Percentiles rank a stretch among this genome's conserved stretches.
Conservation (phyloP, 2,888 invertebrate species). For the Polyommatus icarus region DNA sequence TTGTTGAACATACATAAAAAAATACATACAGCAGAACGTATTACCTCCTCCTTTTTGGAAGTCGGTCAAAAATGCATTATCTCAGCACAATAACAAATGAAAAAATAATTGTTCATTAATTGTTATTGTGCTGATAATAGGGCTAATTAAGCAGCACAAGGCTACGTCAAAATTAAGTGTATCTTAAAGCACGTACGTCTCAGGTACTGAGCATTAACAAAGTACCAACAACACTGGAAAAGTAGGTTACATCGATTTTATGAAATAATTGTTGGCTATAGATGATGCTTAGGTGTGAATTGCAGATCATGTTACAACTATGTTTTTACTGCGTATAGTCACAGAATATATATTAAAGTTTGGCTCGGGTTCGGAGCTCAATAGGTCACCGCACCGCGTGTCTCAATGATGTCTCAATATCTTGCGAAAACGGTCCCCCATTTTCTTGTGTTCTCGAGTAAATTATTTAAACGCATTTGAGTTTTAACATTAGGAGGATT, state of each 20-base stretch:
- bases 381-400: neutral
- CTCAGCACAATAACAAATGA: neutral
- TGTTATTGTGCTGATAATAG: neutral
- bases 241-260: conserved; percentile 10
- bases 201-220: neutral
- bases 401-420: neutral
- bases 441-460: neutral
- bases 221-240: neutral
- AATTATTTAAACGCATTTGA: neutral
- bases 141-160: conserved; percentile 1
- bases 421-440: neutral
- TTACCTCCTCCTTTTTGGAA: no score
- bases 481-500: neutral
- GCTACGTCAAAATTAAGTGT: neutral
- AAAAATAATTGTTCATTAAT: neutral
- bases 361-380: neutral
- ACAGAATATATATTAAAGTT: no score
- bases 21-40: no score
- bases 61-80: neutral
- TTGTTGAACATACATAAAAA: no score
- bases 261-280: neutral
- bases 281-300: neutral
- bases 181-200: neutral
- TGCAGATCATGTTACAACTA: neutral
- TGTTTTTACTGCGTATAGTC: neutral